These are phyloP conservation scores for Magallana gigas DNA, from an alignment of 1,140 invertebrate species.

Conservation along the genomic window DNA sequence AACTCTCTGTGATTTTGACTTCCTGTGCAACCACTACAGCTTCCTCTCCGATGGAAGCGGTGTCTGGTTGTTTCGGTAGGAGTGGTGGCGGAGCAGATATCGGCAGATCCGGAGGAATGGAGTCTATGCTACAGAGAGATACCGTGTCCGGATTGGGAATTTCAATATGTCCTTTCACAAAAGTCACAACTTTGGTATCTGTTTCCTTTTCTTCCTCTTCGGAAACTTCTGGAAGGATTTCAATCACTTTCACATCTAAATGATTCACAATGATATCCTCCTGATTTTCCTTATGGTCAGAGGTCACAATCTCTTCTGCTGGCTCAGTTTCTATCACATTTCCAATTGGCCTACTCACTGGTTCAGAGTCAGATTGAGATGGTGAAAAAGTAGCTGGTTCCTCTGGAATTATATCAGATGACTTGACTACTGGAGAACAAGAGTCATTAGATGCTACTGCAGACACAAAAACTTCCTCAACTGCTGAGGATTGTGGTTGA, in stretches of 20 bases:
- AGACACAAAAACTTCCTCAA: slow-evolving; percentile 31
- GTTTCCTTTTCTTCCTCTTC: background rate
- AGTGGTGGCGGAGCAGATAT: slow-evolving; percentile 32
- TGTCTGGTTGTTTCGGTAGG: slow-evolving; percentile 1
- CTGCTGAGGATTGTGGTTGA: background rate
- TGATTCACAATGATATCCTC: slow-evolving; percentile 27
- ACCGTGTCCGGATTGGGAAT: slow-evolving; percentile 29
- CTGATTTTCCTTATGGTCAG: background rate
- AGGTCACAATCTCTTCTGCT: background rate
- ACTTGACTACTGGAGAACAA: slow-evolving; percentile 19
- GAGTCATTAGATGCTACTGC: slow-evolving; percentile 16
- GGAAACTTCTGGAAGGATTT: slow-evolving; percentile 4
- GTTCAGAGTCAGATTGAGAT: background rate
- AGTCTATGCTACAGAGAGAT: slow-evolving; percentile 29
- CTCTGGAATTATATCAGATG: slow-evolving; percentile 20
- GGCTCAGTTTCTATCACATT: slow-evolving; percentile 6
- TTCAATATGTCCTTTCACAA: slow-evolving; percentile 11
- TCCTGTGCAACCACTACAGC: background rate
- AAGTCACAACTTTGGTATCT: background rate
- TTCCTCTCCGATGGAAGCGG: background rate
- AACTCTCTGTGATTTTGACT: background rate
- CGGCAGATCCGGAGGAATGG: slow-evolving; percentile 34
- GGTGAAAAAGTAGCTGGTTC: background rate
- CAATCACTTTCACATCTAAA: slow-evolving; percentile 22
- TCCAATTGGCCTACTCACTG: background rate